phyloP scores from a whole-genome alignment of 2,113 vertebrate genomes.

The Datnioides undecimradiatus region DNA sequence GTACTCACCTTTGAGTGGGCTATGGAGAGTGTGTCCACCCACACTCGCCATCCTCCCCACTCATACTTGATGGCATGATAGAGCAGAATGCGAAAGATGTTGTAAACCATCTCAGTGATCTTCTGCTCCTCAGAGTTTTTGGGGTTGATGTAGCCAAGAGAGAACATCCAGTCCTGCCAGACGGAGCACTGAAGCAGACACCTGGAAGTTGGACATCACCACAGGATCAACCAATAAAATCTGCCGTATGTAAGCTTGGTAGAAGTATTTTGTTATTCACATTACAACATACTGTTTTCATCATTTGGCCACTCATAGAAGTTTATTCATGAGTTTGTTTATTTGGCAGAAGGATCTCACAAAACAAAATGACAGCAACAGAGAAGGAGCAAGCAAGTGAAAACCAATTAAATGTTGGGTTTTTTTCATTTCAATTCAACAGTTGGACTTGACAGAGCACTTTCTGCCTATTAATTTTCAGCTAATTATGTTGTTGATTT shows the following conservation, averaged over 20 bases:
- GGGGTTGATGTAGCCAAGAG: conserved; percentile 96
- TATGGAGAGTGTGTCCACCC: conserved; percentile 98
- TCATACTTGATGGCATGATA: conserved; percentile 99
- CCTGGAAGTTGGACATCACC: conserved; percentile 83
- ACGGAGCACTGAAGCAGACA: conserved; percentile 99
- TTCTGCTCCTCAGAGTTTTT: conserved; percentile 98
- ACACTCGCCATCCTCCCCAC: conserved; percentile 99
- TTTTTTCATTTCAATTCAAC: conserved; percentile 6
- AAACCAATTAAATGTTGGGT: neutral
- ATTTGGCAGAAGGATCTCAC: neutral
- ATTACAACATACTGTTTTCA: conserved; percentile 3
- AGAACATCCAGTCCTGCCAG: conserved; percentile 99
- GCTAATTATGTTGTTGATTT: conserved; percentile 33
- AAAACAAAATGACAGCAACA: conserved; percentile 14
- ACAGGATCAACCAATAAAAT: neutral
- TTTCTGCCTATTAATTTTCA: conserved; percentile 9
- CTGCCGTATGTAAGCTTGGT: neutral
- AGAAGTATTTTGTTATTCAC: conserved; percentile 4
- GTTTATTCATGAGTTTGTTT: conserved; percentile 7
- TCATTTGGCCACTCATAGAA: neutral
- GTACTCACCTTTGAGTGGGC: conserved; percentile 98
- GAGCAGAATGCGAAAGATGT: conserved; percentile 97
- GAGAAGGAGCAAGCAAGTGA: neutral
- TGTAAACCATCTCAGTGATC: conserved; percentile 98
- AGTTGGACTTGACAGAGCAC: conserved; percentile 5